These are phyloP conservation scores for Trialeurodes vaporariorum DNA, from an alignment of 1,140 invertebrate genomes.

Conservation along the genomic window DNA sequence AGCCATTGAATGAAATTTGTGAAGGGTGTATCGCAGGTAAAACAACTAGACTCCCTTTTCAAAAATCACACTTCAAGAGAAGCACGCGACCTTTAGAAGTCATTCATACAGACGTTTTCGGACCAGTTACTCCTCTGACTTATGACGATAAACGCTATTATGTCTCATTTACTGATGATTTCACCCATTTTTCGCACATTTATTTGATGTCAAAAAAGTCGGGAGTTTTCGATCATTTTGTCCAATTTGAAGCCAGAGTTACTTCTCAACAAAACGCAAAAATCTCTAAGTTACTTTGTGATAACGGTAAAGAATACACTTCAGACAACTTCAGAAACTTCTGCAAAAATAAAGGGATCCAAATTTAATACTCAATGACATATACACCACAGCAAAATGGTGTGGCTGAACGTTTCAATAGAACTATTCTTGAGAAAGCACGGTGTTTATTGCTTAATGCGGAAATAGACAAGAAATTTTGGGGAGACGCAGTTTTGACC, in stretches of 20 bases:
- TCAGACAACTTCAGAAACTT: constrained; percentile 12
- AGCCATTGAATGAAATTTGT: constrained; percentile 18
- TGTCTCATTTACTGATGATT: constrained; percentile 7
- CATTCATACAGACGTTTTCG: constrained; percentile 32
- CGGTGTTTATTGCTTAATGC: constrained; percentile 4
- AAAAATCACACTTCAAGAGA: constrained; percentile 14
- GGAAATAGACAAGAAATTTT: constrained; percentile 9
- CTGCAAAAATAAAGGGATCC: constrained; percentile 28
- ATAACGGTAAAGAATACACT: constrained; percentile 16
- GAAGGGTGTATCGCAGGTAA: constrained; percentile 27
- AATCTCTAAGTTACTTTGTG: background rate
- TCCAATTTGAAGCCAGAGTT: constrained; percentile 9
- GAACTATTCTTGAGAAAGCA: constrained; percentile 14
- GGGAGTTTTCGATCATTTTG: constrained; percentile 11
- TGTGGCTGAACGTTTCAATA: constrained; percentile 27
- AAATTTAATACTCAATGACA: constrained; percentile 22
- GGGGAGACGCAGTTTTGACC: constrained; percentile 17
- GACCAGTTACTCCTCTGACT: constrained; percentile 25
- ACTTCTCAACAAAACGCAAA: background rate
- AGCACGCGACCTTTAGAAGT: constrained; percentile 22
- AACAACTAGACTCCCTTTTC: constrained; percentile 22
- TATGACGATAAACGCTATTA: background rate
- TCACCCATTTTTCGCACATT: constrained; percentile 11
- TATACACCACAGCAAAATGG: constrained; percentile 34
- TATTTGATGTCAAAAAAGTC: constrained; percentile 14